phyloP scores from a whole-genome alignment of 2,113 vertebrate genomes.

The Notarius quadriscutis region DNA sequence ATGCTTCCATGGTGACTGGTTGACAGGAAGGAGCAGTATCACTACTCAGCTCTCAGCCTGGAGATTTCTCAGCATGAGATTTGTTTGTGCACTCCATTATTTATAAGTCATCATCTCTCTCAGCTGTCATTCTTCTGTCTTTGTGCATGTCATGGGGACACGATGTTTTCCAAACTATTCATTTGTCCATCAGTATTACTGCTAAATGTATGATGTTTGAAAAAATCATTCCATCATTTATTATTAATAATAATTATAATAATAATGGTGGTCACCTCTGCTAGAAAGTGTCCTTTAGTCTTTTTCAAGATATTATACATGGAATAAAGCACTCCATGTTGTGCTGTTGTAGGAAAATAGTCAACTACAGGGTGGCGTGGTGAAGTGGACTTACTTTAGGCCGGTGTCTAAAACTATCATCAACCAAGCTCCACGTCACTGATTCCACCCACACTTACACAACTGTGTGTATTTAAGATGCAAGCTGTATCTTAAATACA shows the following conservation, averaged over 20 bases:
- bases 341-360: neutral
- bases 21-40: slow-evolving; percentile 66
- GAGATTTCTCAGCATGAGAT: slow-evolving; percentile 57
- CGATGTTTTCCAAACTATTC: slow-evolving; percentile 43
- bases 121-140: slow-evolving; percentile 19
- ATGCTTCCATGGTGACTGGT: slow-evolving; percentile 35
- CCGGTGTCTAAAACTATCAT: too few species aligned
- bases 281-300: neutral
- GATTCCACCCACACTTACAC: too few species aligned
- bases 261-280: neutral
- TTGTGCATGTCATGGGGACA: slow-evolving; percentile 35
- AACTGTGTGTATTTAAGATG: too few species aligned
- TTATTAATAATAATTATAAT: neutral
- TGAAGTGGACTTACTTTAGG: neutral
- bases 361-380: neutral
- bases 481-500: too few species aligned
- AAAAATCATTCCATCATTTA: neutral
- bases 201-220: neutral
- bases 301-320: too few species aligned
- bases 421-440: too few species aligned
- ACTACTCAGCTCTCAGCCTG: slow-evolving; percentile 70
- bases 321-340: neutral
- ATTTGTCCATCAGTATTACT: slow-evolving; percentile 21
- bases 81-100: slow-evolving; percentile 49
- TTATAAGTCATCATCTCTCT: slow-evolving; percentile 34